A percentile compares a stretch with the other conserved stretches of the same genome.
These are phyloP conservation scores for Saguinus imperator DNA, from an alignment of 2,113 vertebrate species.

Conservation along the genomic window DNA sequence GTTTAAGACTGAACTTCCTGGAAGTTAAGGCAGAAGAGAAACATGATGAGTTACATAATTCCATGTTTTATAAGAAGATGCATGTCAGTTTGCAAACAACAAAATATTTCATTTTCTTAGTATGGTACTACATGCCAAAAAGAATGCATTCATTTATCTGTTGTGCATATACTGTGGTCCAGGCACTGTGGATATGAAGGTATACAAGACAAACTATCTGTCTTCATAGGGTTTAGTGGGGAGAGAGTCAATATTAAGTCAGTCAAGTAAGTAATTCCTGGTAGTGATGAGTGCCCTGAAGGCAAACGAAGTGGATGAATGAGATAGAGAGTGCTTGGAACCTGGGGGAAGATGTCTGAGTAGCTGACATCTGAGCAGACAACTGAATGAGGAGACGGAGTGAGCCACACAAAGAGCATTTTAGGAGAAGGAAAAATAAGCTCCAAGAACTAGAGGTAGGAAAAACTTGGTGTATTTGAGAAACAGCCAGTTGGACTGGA, in stretches of 20 bases:
- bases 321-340: not conserved
- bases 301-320: not conserved
- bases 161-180: not conserved
- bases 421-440: not conserved
- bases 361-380: not conserved
- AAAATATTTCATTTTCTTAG: not conserved
- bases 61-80: not conserved
- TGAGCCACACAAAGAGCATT: not conserved
- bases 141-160: not conserved
- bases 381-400: not conserved
- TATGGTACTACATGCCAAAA: not conserved
- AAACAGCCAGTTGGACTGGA: not conserved
- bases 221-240: not conserved
- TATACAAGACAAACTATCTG: not conserved
- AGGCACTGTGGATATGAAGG: not conserved
- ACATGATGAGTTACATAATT: not conserved
- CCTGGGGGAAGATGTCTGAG: not conserved
- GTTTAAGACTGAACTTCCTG: constrained; percentile 17
- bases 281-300: not conserved
- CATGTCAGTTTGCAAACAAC: not conserved
- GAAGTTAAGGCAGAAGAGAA: not conserved
- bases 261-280: not conserved
- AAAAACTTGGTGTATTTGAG: not conserved
- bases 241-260: not conserved
- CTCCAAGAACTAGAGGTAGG: not conserved